Percentiles rank a stretch among this genome's conserved stretches.
These are phyloP conservation scores for Cephus spinipes DNA, from an alignment of 2,888 invertebrate species.

Conservation along the genomic window DNA sequence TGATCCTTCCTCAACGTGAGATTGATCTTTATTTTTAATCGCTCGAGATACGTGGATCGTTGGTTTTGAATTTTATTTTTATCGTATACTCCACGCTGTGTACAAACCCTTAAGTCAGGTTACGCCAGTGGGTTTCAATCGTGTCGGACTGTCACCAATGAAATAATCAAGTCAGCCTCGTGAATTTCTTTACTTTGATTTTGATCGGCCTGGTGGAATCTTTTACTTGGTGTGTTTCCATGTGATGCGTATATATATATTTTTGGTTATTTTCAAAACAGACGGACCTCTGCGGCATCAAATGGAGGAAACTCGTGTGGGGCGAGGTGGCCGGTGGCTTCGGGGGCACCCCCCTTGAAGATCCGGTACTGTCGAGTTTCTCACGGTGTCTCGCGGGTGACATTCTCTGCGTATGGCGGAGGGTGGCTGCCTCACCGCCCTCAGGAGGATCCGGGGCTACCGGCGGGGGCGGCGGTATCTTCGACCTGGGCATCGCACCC, in stretches of 20 bases:
- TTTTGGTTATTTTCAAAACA: constrained; percentile 70
- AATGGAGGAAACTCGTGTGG: constrained; percentile 97
- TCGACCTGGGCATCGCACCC: constrained; percentile 69
- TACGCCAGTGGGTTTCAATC: neutral
- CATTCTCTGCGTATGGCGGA: constrained; percentile 98
- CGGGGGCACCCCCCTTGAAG: constrained; percentile 79
- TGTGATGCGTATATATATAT: neutral
- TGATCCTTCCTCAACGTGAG: neutral
- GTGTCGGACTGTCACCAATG: neutral
- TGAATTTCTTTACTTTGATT: neutral
- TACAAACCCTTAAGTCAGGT: neutral
- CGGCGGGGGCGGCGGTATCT: constrained; percentile 62
- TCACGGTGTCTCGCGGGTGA: constrained; percentile 92
- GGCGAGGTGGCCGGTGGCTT: constrained; percentile 74
- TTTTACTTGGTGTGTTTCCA: neutral
- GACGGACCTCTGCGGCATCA: constrained; percentile 99
- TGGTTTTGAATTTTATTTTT: neutral
- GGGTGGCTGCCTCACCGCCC: constrained; percentile 76
- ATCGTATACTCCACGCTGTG: neutral
- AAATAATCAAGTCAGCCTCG: neutral
- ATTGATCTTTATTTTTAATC: neutral
- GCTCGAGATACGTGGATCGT: neutral
- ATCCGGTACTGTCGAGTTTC: constrained; percentile 91
- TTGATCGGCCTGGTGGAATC: too few relatives aligned
- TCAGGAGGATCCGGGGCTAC: constrained; percentile 58